Evolutionary conservation across 30 jellyfish, hydroid and myxozoan species (phyloP).

Genomic region (Rhopilema esculentum): DNA sequence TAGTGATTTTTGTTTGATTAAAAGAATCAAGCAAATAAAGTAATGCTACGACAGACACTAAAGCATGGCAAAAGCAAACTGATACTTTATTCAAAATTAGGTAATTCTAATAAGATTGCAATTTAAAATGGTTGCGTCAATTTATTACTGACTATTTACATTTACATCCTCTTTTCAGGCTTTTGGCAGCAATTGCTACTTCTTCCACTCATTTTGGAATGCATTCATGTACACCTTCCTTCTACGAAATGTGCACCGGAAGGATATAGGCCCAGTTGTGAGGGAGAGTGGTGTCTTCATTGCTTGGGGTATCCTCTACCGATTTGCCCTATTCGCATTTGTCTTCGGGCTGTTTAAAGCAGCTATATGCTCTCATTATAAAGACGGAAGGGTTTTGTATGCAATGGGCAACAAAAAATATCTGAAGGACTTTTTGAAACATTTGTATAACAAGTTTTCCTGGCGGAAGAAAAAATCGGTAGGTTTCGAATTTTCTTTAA

Average conservation of each 20-base stretch:
- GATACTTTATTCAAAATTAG: too few relatives aligned
- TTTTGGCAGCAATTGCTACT: conserved; percentile 33
- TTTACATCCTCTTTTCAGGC: conserved; percentile 14
- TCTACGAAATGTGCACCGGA: conserved; percentile 13
- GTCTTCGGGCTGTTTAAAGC: conserved; percentile 49
- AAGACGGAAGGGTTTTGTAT: conserved; percentile 33
- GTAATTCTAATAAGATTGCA: too few relatives aligned
- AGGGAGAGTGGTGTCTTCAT: conserved; percentile 4
- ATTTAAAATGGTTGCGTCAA: too few relatives aligned
- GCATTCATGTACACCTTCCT: conserved; percentile 42
- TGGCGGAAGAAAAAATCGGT: conserved; percentile 40
- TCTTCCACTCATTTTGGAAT: conserved; percentile 59
- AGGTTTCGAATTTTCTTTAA: not conserved
- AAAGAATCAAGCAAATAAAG: too few relatives aligned
- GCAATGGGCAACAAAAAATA: conserved; percentile 2
- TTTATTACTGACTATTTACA: not conserved
- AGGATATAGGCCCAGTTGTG: not conserved
- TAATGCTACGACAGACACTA: too few relatives aligned
- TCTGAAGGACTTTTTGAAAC: conserved; percentile 18
- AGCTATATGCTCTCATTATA: conserved; percentile 23
- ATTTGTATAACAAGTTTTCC: conserved; percentile 30
- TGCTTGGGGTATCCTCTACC: conserved; percentile 33
- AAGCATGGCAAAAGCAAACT: too few relatives aligned
- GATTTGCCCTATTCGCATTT: conserved; percentile 1
- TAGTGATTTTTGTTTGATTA: too few relatives aligned